Evolutionary conservation across 2,888 invertebrate genomes (phyloP).

Genomic region (Siphlonurus alternatus): DNA sequence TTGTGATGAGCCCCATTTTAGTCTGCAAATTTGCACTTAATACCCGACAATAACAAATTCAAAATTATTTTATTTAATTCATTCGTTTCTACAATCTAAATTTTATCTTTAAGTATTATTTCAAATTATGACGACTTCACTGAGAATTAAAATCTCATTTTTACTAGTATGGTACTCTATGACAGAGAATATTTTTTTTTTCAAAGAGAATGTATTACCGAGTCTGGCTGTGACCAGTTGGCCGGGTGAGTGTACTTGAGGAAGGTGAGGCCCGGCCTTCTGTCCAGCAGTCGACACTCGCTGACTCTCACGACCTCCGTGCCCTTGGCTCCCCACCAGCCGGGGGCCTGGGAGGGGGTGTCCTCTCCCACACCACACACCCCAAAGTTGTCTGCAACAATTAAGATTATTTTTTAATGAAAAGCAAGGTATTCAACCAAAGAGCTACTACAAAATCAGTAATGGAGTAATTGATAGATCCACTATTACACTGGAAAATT

Average conservation of each 20-base stretch:
- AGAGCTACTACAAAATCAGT: too few species aligned
- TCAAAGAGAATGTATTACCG: constrained; percentile 27
- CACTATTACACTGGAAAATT: too few species aligned
- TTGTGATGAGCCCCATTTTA: too few species aligned
- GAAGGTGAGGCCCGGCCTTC: constrained; percentile 75
- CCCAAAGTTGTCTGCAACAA: constrained; percentile 48
- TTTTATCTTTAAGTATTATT: too few species aligned
- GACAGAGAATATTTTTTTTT: background rate
- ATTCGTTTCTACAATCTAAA: too few species aligned
- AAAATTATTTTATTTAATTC: too few species aligned
- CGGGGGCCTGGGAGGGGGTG: constrained; percentile 61
- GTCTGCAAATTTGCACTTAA: too few species aligned
- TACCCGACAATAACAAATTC: too few species aligned
- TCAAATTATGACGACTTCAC: too few species aligned
- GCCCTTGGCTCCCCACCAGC: constrained; percentile 83
- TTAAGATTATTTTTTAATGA: constrained; percentile 1
- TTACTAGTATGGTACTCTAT: background rate
- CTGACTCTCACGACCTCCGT: constrained; percentile 47
- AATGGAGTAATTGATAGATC: too few species aligned
- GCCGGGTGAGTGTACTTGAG: constrained; percentile 75
- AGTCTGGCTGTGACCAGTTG: constrained; percentile 76
- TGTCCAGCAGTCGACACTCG: constrained; percentile 61
- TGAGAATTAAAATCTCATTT: too few species aligned
- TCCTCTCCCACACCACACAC: constrained; percentile 64
- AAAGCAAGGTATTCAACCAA: too few species aligned